A percentile compares a stretch with the other conserved stretches of the same genome.
Conservation (phyloP, 2,113 vertebrate species). For the Zosterops hypoxanthus region DNA sequence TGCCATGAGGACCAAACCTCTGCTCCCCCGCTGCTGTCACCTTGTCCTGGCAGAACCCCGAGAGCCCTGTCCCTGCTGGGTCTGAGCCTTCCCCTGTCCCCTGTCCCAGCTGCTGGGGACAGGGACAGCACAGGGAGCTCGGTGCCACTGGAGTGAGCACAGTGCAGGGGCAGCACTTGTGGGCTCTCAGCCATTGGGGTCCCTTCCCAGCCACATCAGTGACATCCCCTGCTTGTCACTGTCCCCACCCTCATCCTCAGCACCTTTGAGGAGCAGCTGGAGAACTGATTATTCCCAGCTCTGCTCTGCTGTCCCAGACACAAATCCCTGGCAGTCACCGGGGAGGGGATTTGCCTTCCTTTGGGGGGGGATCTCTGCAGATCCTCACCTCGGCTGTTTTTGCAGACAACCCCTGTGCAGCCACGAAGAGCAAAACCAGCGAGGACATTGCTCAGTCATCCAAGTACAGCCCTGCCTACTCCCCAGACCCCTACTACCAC, state of each 20-base stretch:
- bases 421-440: conserved; percentile 96
- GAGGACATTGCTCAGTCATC: conserved; percentile 93
- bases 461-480: conserved; percentile 88
- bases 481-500: conserved; percentile 89
- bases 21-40: neutral
- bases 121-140: neutral
- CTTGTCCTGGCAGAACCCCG: neutral
- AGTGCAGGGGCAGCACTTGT: neutral
- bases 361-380: neutral
- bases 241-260: neutral
- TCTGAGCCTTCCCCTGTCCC: neutral
- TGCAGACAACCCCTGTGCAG: conserved; percentile 82
- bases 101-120: neutral
- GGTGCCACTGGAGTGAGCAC: neutral
- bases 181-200: neutral
- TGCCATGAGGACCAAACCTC: neutral
- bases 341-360: neutral
- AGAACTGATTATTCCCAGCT: neutral
- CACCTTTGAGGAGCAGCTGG: neutral
- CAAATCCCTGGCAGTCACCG: neutral
- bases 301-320: neutral
- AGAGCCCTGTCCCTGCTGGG: neutral
- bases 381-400: neutral
- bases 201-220: neutral
- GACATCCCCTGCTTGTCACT: neutral